These are phyloP conservation scores for Lethocerus indicus DNA, from an alignment of 1,140 invertebrate genomes.

Conservation along the genomic window DNA sequence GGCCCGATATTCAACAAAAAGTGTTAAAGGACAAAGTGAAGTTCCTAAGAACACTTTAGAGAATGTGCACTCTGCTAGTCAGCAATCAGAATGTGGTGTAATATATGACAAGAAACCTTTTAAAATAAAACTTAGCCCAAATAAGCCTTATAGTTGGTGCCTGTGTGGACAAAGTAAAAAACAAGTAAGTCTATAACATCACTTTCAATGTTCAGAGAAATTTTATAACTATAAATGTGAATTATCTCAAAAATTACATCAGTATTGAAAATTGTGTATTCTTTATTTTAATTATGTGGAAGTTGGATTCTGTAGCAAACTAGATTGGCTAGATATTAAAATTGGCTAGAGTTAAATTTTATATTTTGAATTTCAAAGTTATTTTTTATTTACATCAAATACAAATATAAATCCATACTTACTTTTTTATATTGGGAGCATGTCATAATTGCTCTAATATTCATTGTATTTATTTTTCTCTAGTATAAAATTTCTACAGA, in stretches of 20 bases:
- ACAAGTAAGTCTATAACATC: conserved; percentile 32
- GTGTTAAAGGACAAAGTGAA: too few relatives aligned
- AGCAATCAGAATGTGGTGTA: conserved; percentile 45
- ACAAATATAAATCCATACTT: background rate
- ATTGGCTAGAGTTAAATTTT: too few relatives aligned
- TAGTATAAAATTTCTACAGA: too few relatives aligned
- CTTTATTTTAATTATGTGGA: background rate
- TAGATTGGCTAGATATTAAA: background rate
- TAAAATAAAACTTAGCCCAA: conserved; percentile 49
- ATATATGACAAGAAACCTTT: conserved; percentile 84
- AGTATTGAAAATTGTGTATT: background rate
- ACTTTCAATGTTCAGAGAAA: background rate
- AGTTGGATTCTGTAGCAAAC: background rate
- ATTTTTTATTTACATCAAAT: background rate
- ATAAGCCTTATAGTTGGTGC: conserved; percentile 88
- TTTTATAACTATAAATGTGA: background rate
- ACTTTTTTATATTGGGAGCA: background rate
- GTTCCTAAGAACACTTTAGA: conserved; percentile 20
- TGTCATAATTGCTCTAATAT: background rate
- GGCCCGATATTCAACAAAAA: too few relatives aligned
- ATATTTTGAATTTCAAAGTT: background rate
- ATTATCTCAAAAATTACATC: too few relatives aligned
- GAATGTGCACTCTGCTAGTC: conserved; percentile 13
- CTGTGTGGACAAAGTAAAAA: conserved; percentile 78
- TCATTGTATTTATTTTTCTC: conserved; percentile 1